Conservation (phyloP, 1,140 invertebrate genomes). For the Littorina saxatilis region DNA sequence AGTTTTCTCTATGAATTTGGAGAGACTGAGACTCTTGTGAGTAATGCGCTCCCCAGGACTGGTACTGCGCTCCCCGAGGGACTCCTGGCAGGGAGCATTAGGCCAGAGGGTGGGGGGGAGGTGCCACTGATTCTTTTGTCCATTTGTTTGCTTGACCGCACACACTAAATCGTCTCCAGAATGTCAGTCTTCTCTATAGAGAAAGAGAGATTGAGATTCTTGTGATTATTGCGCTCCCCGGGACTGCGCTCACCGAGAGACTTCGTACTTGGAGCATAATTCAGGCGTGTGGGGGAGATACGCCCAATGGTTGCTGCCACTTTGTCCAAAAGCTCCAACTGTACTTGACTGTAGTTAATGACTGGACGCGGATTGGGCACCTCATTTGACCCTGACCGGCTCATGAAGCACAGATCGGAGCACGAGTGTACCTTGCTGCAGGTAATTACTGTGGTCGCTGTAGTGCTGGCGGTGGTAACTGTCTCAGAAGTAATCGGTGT, state of each 20-base stretch:
- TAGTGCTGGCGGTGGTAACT: not conserved
- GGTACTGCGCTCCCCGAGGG: slow-evolving; percentile 28
- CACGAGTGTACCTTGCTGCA: slow-evolving; percentile 16
- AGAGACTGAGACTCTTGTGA: slow-evolving; percentile 24
- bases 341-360: slow-evolving; percentile 30
- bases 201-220: slow-evolving; percentile 21
- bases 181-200: too few relatives aligned
- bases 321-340: slow-evolving; percentile 25
- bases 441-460: not conserved
- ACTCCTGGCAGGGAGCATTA: slow-evolving; percentile 24
- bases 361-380: slow-evolving; percentile 29
- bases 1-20: too few relatives aligned
- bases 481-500: not conserved
- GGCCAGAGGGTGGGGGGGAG: slow-evolving; percentile 2
- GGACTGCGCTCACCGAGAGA: slow-evolving; percentile 29
- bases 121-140: too few relatives aligned
- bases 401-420: slow-evolving; percentile 29
- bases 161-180: too few relatives aligned
- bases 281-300: not conserved
- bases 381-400: not conserved
- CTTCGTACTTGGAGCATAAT: slow-evolving; percentile 13
- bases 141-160: too few relatives aligned
- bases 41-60: slow-evolving; percentile 17
- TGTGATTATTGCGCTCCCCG: slow-evolving; percentile 17
- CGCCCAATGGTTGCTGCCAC: slow-evolving; percentile 5